These are phyloP conservation scores for Meles meles DNA, from an alignment of 2,113 vertebrate genomes.

Conservation along the genomic window DNA sequence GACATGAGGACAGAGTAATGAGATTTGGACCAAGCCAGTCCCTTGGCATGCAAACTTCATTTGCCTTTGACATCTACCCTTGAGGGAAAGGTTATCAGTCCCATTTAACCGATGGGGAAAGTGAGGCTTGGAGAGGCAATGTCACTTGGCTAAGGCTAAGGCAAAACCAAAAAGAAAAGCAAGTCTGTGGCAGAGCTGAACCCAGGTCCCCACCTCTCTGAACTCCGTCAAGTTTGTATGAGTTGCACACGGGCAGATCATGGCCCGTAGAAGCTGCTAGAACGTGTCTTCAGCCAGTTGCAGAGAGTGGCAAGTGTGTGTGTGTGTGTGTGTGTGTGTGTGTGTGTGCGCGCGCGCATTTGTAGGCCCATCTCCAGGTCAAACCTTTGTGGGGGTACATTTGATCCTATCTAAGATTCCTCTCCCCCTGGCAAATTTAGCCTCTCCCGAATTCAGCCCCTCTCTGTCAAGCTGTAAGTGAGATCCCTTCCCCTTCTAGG, in stretches of 20 bases:
- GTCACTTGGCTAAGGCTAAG: background rate
- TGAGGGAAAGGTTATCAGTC: background rate
- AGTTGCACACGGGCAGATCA: background rate
- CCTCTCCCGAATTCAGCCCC: too few relatives aligned
- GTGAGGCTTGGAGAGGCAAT: background rate
- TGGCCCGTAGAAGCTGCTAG: background rate
- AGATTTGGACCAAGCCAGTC: background rate
- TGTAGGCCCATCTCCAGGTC: background rate
- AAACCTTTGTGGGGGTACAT: background rate
- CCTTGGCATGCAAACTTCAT: background rate
- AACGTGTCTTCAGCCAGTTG: too few relatives aligned
- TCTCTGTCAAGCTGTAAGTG: background rate
- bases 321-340: accelerated
- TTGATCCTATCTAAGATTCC: background rate
- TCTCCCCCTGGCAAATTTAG: background rate
- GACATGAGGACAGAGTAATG: background rate
- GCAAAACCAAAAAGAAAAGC: background rate
- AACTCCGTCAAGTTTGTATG: background rate
- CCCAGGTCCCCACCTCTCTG: background rate
- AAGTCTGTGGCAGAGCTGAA: background rate
- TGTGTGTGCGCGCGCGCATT: too few relatives aligned
- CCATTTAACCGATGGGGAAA: background rate
- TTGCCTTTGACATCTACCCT: background rate
- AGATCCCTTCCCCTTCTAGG: background rate
- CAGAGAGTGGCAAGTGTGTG: background rate